Conservation (phyloP, 2,113 vertebrate species). For the Lontra canadensis region DNA sequence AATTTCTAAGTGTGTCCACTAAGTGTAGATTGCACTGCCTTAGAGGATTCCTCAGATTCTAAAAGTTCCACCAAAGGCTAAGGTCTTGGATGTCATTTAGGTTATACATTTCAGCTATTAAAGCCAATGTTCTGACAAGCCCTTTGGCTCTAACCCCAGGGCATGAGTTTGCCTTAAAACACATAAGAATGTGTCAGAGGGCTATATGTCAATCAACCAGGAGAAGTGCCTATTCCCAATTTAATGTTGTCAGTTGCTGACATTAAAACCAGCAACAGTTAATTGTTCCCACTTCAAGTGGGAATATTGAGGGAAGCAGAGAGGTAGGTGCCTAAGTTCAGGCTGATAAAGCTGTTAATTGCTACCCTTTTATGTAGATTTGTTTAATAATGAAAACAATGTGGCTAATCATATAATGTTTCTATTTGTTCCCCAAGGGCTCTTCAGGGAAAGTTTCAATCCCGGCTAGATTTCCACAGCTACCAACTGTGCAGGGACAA, state of each 20-base stretch:
- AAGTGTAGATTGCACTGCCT: conserved; percentile 33
- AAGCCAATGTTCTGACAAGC: conserved; percentile 73
- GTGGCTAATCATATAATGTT: conserved; percentile 79
- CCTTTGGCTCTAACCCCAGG: conserved; percentile 71
- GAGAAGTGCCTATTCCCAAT: conserved; percentile 61
- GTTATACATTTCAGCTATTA: conserved; percentile 69
- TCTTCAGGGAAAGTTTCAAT: conserved; percentile 75
- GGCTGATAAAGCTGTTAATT: conserved; percentile 79
- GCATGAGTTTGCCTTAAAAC: conserved; percentile 73
- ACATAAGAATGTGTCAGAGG: conserved; percentile 68
- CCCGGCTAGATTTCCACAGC: conserved; percentile 60
- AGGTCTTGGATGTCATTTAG: conserved; percentile 57
- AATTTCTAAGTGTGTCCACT: conserved; percentile 47
- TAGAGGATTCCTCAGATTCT: conserved; percentile 49
- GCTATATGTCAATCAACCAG: conserved; percentile 67
- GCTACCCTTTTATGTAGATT: conserved; percentile 72
- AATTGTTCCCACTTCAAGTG: conserved; percentile 72
- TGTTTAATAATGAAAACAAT: conserved; percentile 80
- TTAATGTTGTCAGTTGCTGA: conserved; percentile 66
- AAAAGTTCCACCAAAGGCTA: conserved; percentile 60
- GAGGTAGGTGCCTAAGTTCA: conserved; percentile 72
- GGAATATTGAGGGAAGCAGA: conserved; percentile 63
- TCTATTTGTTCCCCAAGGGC: conserved; percentile 76
- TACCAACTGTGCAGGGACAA: conserved; percentile 72
- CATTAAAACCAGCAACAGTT: conserved; percentile 78